Conservation (phyloP, 2,888 invertebrate species). For the Philonicus albiceps region DNA sequence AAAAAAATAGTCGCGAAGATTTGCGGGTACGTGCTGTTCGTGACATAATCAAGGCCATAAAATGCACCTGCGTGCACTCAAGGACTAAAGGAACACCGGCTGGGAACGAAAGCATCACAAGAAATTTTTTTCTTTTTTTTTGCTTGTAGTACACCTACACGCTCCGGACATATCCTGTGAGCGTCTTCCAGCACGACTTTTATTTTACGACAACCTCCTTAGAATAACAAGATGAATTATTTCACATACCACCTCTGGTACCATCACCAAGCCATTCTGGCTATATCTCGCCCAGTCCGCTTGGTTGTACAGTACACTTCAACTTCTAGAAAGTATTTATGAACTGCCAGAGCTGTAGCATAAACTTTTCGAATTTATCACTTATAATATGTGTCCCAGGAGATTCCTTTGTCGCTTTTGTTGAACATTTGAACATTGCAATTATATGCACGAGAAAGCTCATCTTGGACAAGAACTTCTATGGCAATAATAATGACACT, state of each 20-base stretch:
- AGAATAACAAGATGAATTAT: not conserved
- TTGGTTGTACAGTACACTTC: not conserved
- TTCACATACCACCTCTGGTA: not conserved
- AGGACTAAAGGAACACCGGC: not conserved
- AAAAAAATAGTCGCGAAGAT: not conserved
- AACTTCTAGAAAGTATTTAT: not conserved
- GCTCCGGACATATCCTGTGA: not conserved
- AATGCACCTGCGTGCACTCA: not conserved
- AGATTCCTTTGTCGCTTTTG: not conserved
- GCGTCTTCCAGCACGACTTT: not conserved
- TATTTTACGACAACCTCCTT: not conserved
- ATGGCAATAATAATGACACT: not conserved
- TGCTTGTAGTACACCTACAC: not conserved
- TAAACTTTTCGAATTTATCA: conserved; percentile 17
- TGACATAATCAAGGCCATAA: not conserved
- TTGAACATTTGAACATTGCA: not conserved
- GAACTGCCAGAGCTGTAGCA: not conserved
- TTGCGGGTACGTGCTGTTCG: not conserved
- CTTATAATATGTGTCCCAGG: conserved; percentile 10
- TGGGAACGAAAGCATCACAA: not conserved
- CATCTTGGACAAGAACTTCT: not conserved
- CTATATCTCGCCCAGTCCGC: not conserved
- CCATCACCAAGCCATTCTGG: not conserved
- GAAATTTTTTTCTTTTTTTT: not conserved
- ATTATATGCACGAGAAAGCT: not conserved